Conservation (phyloP, 2,888 invertebrate species). For the Lathronympha strigana region DNA sequence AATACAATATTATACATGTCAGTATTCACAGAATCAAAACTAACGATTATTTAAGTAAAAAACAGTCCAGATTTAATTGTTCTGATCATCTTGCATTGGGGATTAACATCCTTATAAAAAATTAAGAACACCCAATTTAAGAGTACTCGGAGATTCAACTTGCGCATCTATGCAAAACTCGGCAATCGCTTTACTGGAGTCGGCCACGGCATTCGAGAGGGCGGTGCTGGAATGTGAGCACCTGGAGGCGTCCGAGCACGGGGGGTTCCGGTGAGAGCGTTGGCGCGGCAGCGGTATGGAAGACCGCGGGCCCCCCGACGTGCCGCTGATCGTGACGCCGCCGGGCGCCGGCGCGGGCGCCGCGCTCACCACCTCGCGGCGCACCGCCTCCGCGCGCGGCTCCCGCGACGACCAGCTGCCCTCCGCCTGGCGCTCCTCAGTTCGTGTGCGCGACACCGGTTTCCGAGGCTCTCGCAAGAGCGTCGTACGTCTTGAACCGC, state of each 20-base stretch:
- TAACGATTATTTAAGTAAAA: not conserved
- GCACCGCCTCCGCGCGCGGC: conserved; percentile 72
- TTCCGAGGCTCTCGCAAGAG: conserved; percentile 86
- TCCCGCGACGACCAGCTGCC: conserved; percentile 73
- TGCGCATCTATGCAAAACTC: conserved; percentile 81
- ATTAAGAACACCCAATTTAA: conserved; percentile 13
- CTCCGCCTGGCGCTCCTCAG: conserved; percentile 86
- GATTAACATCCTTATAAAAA: conserved; percentile 3
- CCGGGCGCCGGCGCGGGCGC: conserved; percentile 64
- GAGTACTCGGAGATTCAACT: conserved; percentile 57
- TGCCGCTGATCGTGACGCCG: conserved; percentile 78
- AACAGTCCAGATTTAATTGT: not conserved
- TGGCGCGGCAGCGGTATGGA: conserved; percentile 84
- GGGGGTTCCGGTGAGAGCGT: conserved; percentile 82
- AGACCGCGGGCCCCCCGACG: conserved; percentile 81
- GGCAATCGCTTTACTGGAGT: conserved; percentile 78
- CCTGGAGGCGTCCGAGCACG: conserved; percentile 74
- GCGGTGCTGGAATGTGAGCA: conserved; percentile 81
- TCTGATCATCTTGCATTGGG: not conserved
- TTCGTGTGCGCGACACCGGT: conserved; percentile 86
- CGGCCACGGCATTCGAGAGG: conserved; percentile 76
- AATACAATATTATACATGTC: too few relatives aligned
- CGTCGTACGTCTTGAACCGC: conserved; percentile 86
- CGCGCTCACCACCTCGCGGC: conserved; percentile 73
- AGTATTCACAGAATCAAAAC: conserved; percentile 2